phyloP scores from a whole-genome alignment of 2,888 invertebrate species.

The Diabrotica balteata region DNA sequence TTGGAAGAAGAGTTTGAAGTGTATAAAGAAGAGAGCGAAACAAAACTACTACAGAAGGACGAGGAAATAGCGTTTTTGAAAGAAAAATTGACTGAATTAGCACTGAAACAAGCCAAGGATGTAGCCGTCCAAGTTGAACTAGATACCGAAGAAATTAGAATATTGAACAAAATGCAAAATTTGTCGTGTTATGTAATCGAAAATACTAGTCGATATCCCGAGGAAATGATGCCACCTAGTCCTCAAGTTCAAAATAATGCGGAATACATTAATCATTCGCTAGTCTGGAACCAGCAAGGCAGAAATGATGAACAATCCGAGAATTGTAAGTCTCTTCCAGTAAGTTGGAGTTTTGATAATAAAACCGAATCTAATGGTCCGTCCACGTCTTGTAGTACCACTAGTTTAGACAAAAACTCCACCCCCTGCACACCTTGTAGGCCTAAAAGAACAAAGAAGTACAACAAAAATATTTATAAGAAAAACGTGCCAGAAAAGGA shows the following conservation, averaged over 20 bases:
- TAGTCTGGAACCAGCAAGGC: constrained; percentile 32
- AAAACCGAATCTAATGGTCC: constrained; percentile 37
- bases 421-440: constrained; percentile 55
- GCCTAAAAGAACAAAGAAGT: constrained; percentile 57
- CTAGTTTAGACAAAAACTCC: constrained; percentile 47
- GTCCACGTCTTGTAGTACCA: constrained; percentile 50
- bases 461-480: constrained; percentile 55
- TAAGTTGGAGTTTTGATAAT: constrained; percentile 40
- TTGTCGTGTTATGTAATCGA: constrained; percentile 55
- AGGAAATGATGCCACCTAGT: constrained; percentile 49
- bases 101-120: constrained; percentile 46
- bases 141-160: constrained; percentile 43
- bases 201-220: constrained; percentile 51
- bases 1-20: constrained; percentile 74
- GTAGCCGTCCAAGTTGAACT: constrained; percentile 44
- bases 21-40: constrained; percentile 63
- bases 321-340: constrained; percentile 39
- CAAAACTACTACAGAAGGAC: constrained; percentile 65
- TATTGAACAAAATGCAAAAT: constrained; percentile 50
- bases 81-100: constrained; percentile 61
- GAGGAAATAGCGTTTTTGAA: constrained; percentile 65
- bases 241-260: constrained; percentile 16
- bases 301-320: constrained; percentile 29
- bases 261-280: constrained; percentile 30
- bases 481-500: constrained; percentile 47